Conservation (phyloP, 2,113 vertebrate genomes). For the Rhombomys opimus region DNA sequence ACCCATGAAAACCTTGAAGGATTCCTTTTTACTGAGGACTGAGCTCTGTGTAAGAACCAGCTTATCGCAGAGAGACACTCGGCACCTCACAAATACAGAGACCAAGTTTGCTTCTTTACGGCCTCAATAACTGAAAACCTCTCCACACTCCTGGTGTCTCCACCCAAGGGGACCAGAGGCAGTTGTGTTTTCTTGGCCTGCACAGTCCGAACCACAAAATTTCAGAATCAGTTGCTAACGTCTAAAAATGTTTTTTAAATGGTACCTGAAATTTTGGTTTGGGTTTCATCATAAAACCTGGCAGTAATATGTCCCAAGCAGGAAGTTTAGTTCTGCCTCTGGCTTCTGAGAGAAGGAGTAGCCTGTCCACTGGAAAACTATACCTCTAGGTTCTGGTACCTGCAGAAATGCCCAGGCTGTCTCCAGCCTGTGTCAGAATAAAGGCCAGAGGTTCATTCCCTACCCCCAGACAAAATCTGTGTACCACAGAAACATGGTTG, state of each 20-base stretch:
- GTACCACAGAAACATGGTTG: neutral
- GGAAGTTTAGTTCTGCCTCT: neutral
- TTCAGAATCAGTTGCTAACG: neutral
- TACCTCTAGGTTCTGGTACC: neutral
- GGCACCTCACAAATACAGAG: neutral
- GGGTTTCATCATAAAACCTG: neutral
- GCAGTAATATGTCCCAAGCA: neutral
- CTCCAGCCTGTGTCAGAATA: neutral
- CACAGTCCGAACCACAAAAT: accelerated
- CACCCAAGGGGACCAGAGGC: neutral
- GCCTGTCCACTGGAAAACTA: neutral
- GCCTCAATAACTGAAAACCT: neutral
- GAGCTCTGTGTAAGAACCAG: neutral
- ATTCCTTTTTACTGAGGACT: neutral
- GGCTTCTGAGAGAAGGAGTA: neutral
- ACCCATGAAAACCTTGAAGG: neutral
- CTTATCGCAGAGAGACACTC: neutral
- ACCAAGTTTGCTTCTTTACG: neutral
- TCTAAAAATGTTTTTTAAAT: neutral
- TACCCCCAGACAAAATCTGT: neutral
- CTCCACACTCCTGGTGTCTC: accelerated
- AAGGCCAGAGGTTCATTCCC: neutral
- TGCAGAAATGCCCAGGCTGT: neutral
- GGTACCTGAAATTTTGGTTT: neutral
- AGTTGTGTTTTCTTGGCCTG: accelerated